A percentile compares a stretch with the other conserved stretches of the same genome.
These are phyloP conservation scores for Porites divaricata DNA, from an alignment of 92 coral and sea anemone species.

Conservation along the genomic window DNA sequence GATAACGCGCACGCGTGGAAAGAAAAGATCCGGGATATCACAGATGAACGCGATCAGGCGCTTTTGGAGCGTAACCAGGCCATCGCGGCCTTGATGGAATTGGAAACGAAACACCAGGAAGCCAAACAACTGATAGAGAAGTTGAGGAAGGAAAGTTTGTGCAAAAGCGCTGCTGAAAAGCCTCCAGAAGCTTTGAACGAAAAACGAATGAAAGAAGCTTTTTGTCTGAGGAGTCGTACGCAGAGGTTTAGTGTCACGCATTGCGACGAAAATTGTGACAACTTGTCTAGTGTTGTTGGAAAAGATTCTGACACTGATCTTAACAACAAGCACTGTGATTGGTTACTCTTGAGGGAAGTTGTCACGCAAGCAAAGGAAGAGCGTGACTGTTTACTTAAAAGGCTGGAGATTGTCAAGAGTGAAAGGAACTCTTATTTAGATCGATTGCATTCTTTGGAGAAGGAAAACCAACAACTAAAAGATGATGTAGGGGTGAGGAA, in stretches of 20 bases:
- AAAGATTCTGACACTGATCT: slow-evolving; percentile 39
- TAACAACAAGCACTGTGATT: slow-evolving; percentile 9
- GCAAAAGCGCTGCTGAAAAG: background rate
- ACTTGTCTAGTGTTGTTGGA: slow-evolving; percentile 47
- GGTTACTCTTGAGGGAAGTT: slow-evolving; percentile 67
- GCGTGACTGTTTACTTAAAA: slow-evolving; percentile 74
- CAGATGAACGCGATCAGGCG: slow-evolving; percentile 91
- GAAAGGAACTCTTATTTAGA: slow-evolving; percentile 81
- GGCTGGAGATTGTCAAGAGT: slow-evolving; percentile 73
- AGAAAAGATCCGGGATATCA: slow-evolving; percentile 69
- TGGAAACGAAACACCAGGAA: slow-evolving; percentile 79
- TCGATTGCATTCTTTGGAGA: slow-evolving; percentile 77
- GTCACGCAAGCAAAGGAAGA: slow-evolving; percentile 78
- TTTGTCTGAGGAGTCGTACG: background rate
- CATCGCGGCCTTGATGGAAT: slow-evolving; percentile 84
- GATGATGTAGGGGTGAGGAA: slow-evolving; percentile 45
- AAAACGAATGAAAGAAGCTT: background rate
- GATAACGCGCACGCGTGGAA: slow-evolving; percentile 81
- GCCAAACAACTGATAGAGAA: slow-evolving; percentile 65
- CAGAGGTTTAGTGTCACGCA: slow-evolving; percentile 17
- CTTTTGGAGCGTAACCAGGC: slow-evolving; percentile 92
- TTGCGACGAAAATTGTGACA: slow-evolving; percentile 27
- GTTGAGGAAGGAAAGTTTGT: slow-evolving; percentile 10
- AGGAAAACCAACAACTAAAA: slow-evolving; percentile 67
- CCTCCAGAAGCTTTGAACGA: background rate